Percentiles rank a stretch among this genome's conserved stretches.
These are phyloP conservation scores for Tetramorium simillimum DNA, from an alignment of 1,140 invertebrate species.

Conservation along the genomic window DNA sequence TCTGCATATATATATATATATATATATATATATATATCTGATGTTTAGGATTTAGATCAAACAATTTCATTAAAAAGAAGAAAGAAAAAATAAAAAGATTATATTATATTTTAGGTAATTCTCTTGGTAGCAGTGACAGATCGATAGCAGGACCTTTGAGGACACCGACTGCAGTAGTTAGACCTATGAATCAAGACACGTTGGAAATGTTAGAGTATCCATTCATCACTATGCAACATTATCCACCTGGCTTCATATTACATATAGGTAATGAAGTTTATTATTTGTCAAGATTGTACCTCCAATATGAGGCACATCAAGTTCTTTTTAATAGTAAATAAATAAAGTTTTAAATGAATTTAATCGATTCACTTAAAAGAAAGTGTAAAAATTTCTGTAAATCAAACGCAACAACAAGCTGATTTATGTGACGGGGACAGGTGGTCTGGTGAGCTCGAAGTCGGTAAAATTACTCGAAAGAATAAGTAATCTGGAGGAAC, in stretches of 20 bases:
- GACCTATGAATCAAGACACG: slow-evolving; percentile 89
- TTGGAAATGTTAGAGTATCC: slow-evolving; percentile 97
- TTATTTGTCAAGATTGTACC: background rate
- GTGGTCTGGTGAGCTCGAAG: slow-evolving; percentile 94
- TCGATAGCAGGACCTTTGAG: slow-evolving; percentile 82
- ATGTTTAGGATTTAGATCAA: background rate
- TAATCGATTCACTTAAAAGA: background rate
- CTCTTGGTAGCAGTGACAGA: slow-evolving; percentile 88
- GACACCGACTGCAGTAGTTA: slow-evolving; percentile 85
- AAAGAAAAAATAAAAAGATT: background rate
- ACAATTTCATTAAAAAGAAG: background rate
- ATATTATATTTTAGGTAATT: slow-evolving; percentile 87
- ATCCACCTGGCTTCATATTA: slow-evolving; percentile 94
- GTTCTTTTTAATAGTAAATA: background rate
- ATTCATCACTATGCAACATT: slow-evolving; percentile 96
- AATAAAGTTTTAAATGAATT: background rate
- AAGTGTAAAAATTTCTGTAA: background rate
- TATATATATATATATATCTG: too few relatives aligned
- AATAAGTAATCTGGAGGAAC: slow-evolving; percentile 93
- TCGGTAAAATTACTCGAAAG: slow-evolving; percentile 95
- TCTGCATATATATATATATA: background rate
- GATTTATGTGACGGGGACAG: slow-evolving; percentile 80
- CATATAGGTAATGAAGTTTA: slow-evolving; percentile 90
- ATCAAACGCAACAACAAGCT: background rate
- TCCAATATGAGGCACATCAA: background rate